Base-by-base conservation (phyloP, 2,113 vertebrate species). In the Myotis davidii region DNA sequence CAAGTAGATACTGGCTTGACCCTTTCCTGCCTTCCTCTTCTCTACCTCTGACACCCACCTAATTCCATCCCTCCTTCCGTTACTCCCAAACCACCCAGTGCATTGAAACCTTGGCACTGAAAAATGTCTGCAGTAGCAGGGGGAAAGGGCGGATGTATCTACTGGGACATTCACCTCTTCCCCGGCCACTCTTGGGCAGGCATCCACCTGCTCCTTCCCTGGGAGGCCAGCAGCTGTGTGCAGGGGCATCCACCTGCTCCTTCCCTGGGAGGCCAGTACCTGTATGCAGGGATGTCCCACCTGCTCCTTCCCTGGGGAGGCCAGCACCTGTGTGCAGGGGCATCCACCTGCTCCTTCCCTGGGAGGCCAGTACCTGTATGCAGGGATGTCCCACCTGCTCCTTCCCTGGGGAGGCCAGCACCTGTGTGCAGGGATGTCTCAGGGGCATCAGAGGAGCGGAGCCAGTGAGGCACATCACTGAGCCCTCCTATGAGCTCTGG, bases 111-210 rank as follows among this genome's bases (percentile, higher is more conserved):
- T n/a, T 59, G 42, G 25, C 9, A 6, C 74, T 69, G 54, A 50
- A 34, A 37, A 20, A 18, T 70, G 72, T 76, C 79, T 48, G 72
- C 25, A 69, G 76, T 14, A 37, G 23, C 25, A 45, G 67, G 37
- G 79, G 34, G 29, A 32, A 20, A 64, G 42, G 42, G 9, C 0
- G 1, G 20, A 18, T 16, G 2, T 2, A 2, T 27, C 12, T n/a
- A 3, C 12, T 14, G 23, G 10, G 42, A 18, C 12, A 13, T 0
- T 12, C 18, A 25, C 10, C 9, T 12, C 10, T 48, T 23, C 61
- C 0, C 5, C 37, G 7, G 70, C 73, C 56, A 4, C 29, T 48
- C 56, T 64, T 34, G 67, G 27, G 23, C 18, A 1, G 48, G 12
- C 45, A 14, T 13, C 3, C 5, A 18, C 5, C 52, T 54, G 18